A percentile compares a stretch with the other conserved stretches of the same genome.
Conservation (phyloP, 2,797 vertebrate genomes). For the Peromyscus nudipes region DNA sequence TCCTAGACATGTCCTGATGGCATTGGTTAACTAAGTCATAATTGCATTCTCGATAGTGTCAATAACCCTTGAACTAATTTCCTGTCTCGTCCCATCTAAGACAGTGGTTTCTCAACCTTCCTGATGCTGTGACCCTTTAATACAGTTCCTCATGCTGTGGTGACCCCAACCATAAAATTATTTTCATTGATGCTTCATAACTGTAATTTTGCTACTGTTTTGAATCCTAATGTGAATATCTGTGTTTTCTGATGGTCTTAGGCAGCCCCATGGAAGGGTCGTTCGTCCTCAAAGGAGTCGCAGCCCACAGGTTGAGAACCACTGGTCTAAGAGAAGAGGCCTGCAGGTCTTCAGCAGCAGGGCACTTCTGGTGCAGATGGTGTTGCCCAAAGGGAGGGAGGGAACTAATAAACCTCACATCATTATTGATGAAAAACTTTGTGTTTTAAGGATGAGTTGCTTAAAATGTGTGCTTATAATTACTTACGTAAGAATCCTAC, state of each 20-base stretch:
- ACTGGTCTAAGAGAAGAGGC: background rate
- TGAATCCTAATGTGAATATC: background rate
- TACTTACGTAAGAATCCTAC: background rate
- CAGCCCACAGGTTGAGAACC: background rate
- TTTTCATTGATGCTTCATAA: too few species aligned
- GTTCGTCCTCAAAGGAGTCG: fast-evolving
- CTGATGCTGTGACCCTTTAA: background rate
- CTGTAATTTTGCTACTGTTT: background rate
- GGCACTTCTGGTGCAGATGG: background rate
- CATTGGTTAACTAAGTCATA: background rate
- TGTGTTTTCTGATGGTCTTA: background rate
- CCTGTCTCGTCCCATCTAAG: too few species aligned
- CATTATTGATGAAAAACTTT: background rate
- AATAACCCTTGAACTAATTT: background rate
- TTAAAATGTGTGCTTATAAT: background rate
- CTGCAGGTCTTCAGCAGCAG: background rate
- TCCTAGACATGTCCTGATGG: background rate
- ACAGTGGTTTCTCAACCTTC: background rate
- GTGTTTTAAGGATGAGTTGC: background rate
- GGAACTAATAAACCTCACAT: background rate
- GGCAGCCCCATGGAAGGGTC: too few species aligned
- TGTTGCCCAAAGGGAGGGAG: fast-evolving
- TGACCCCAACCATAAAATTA: too few species aligned
- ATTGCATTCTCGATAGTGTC: background rate
- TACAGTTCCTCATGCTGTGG: background rate